Base-by-base conservation (phyloP, 2,797 vertebrate genomes). In the Poeciliopsis paucimaculata region DNA sequence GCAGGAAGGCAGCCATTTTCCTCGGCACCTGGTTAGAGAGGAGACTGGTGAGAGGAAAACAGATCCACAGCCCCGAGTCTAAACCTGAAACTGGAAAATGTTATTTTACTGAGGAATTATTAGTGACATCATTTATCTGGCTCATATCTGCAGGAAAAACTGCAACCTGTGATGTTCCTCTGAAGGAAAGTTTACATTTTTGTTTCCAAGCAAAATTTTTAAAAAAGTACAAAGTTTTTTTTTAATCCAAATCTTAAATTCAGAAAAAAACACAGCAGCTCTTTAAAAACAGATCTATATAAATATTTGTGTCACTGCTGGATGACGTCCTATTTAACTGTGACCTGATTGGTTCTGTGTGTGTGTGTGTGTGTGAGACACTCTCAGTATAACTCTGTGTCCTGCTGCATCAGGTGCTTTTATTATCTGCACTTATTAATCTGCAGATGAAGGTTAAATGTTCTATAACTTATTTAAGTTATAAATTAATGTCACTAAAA, bases 1-100 rank as follows among this genome's bases (percentile, higher is more conserved):
- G 95, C 89, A 36, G 97, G 96, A 84, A 96, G 93, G 87, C 98
- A 99, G 92, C 96, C 97, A 88, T 96, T 99, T 88, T 99, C 98
- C 23, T 98, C 97, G 0, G 93, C 95, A 89, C 97, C 98, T 98
- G 91, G 16, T 83, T 62, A 81, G 73, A 80, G 28, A 77, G 34
- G 31, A 75, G 18, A 72, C 36, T 34, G 71, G 47, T 86, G 49
- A 70, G 60, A 13, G 20, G n/a, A 53, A 26, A 16, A 73, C 64
- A 36, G 10, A 3, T 20, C 47, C 47, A 20, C 46, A 47, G 46
- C 46, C 16, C 47, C 16, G 47, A 20, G 47, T 49, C 64, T 80
- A 80, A 84, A 81, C 43, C 47, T 16, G 82, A 70, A 73, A 81
- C 53, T 78, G 72, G 36, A 78, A 57, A 18, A 31, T 1, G 4